Evolutionary conservation across 2,888 invertebrate genomes (phyloP), one percentile per base, ranked within the genome.

Genomic region (Microctonus hyperodae): DNA sequence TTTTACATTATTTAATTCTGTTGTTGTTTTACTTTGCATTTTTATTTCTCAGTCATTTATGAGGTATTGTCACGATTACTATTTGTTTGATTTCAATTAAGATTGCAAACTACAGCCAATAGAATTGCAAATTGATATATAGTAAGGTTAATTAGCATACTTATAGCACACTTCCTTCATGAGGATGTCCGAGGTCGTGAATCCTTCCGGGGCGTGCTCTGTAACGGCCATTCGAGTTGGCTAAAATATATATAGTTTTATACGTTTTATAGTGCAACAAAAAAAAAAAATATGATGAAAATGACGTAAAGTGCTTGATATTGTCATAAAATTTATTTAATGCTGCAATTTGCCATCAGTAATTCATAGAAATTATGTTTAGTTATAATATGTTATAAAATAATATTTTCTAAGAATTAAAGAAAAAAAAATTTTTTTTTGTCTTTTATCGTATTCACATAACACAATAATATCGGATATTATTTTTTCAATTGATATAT

Each of bases 181-280:
- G 51, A 67, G 65, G 65, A 69, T 69, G 61, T 64, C 61, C 67
- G 67, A 69, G 67, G 69, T 67, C 70, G 69, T 57, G 69, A 56
- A 67, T 70, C 70, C 56, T 70, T 67, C 69, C 67, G 58, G 64
- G 51, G 53, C 60, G 61, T 70, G 63, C 60, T 63, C 1, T 20
- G 25, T 65, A 65, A 70, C 65, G 35, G 53, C 65, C 20, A 25
- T 22, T 33, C 16, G 16, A 28, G 56, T 22, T 25, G 48, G 51
- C 31, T 31, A 16, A 33, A 7, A 13, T 23, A 28, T n/a, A n/a
- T 7, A n/a, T n/a, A 13, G n/a, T n/a, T n/a, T n/a, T n/a, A n/a
- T n/a, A n/a, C n/a, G n/a, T n/a, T n/a, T n/a, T n/a, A n/a, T n/a
- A n/a, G n/a, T n/a, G n/a, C n/a, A 28, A 28, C 7, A 28, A 28